Conservation (phyloP, 2,888 invertebrate species). For the Microplitis deprimator region DNA sequence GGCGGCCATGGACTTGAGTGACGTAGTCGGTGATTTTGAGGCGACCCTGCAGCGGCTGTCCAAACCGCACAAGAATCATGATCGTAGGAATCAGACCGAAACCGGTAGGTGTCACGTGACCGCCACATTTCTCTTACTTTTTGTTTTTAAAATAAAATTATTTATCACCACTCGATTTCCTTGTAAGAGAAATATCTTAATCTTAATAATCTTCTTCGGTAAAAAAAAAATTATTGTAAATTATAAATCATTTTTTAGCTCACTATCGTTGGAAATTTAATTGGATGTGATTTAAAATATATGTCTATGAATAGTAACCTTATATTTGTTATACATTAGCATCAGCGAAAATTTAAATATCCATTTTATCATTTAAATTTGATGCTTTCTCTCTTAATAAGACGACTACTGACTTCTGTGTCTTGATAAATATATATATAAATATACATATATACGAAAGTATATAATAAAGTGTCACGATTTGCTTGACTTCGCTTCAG, state of each 20-base stretch:
- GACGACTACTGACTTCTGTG: neutral
- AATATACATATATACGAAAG: neutral
- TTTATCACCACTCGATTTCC: constrained; percentile 9
- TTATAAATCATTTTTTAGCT: too few species aligned
- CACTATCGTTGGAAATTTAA: too few species aligned
- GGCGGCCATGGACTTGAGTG: constrained; percentile 64
- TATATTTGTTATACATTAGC: too few species aligned
- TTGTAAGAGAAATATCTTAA: constrained; percentile 8
- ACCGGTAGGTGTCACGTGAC: constrained; percentile 45
- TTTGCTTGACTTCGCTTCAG: constrained; percentile 2
- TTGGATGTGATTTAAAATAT: too few species aligned
- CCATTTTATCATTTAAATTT: constrained; percentile 38
- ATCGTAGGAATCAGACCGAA: constrained; percentile 43
- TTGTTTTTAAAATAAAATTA: neutral
- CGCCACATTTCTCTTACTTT: neutral
- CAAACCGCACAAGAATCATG: constrained; percentile 52
- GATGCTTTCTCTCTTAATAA: constrained; percentile 27
- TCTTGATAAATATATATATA: neutral
- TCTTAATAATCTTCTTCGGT: neutral
- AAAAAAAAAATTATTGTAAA: too few species aligned
- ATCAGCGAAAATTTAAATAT: constrained; percentile 27
- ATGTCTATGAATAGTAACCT: too few species aligned
- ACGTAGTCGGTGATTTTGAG: constrained; percentile 81
- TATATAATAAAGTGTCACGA: constrained; percentile 23
- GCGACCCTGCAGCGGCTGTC: constrained; percentile 75